These are phyloP conservation scores for Acronicta aceris DNA, from an alignment of 2,888 invertebrate species.

Conservation along the genomic window DNA sequence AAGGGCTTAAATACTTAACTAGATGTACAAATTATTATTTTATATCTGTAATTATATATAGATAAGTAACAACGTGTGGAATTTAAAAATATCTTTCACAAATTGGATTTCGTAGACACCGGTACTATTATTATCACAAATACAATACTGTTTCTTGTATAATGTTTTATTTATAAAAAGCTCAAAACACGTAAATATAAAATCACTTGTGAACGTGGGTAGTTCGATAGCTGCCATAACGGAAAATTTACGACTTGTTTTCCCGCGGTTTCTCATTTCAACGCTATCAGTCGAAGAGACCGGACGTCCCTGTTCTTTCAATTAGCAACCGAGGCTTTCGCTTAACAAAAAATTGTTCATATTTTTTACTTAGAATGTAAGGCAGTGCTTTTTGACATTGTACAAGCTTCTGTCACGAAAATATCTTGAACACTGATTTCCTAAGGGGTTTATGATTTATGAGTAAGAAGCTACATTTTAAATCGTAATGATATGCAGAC, in stretches of 20 bases:
- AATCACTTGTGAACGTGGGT: slow-evolving; percentile 69
- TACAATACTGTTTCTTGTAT: slow-evolving; percentile 68
- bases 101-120: slow-evolving; percentile 63
- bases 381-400: slow-evolving; percentile 83
- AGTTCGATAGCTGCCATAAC: slow-evolving; percentile 71
- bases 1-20: slow-evolving; percentile 71
- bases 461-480: slow-evolving; percentile 58
- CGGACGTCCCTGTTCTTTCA: slow-evolving; percentile 67
- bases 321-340: slow-evolving; percentile 66
- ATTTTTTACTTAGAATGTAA: slow-evolving; percentile 81
- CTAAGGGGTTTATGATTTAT: slow-evolving; percentile 53
- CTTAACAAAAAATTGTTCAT: slow-evolving; percentile 68
- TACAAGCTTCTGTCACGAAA: slow-evolving; percentile 77
- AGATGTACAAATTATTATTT: slow-evolving; percentile 68
- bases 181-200: slow-evolving; percentile 75
- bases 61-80: slow-evolving; percentile 60
- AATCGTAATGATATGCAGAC: slow-evolving; percentile 83
- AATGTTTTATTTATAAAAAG: slow-evolving; percentile 80
- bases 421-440: slow-evolving; percentile 55
- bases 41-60: slow-evolving; percentile 60
- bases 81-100: slow-evolving; percentile 68
- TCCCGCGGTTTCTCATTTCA: slow-evolving; percentile 65
- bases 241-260: slow-evolving; percentile 56
- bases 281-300: slow-evolving; percentile 70
- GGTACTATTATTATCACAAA: slow-evolving; percentile 66